A percentile compares a stretch with the other conserved stretches of the same genome.
Conservation (phyloP, 2,797 vertebrate species). For the Chaunax sp. region DNA sequence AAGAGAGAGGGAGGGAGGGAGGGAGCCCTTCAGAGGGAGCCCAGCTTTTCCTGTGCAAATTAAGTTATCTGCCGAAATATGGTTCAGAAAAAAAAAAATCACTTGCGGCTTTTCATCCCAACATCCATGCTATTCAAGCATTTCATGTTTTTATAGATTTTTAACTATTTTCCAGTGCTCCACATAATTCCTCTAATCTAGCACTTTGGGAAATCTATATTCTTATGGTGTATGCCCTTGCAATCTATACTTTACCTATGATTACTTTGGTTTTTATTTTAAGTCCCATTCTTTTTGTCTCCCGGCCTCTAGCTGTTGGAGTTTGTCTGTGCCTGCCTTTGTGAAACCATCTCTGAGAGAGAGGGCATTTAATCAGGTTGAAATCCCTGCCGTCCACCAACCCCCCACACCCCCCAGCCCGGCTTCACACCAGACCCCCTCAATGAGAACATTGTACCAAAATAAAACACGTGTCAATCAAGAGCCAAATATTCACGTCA, state of each 20-base stretch:
- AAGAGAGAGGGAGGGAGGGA: slow-evolving; percentile 55
- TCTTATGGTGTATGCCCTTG: background rate
- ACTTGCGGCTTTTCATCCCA: slow-evolving; percentile 70
- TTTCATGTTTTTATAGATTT: slow-evolving; percentile 5
- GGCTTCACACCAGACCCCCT: slow-evolving; percentile 49
- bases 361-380: slow-evolving; percentile 68
- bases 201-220: background rate
- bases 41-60: slow-evolving; percentile 86
- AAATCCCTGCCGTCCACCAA: slow-evolving; percentile 45
- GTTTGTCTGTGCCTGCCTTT: slow-evolving; percentile 51
- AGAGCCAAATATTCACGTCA: slow-evolving; percentile 54
- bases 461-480: slow-evolving; percentile 78
- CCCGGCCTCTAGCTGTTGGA: slow-evolving; percentile 32
- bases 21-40: slow-evolving; percentile 77
- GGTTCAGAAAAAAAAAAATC: slow-evolving; percentile 20
- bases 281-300: slow-evolving; percentile 31
- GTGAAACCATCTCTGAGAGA: slow-evolving; percentile 53
- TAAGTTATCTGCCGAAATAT: slow-evolving; percentile 86
- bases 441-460: slow-evolving; percentile 70
- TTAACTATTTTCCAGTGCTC: background rate
- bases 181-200: slow-evolving; percentile 5
- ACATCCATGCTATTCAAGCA: slow-evolving; percentile 38
- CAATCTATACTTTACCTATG: slow-evolving; percentile 11
- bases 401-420: slow-evolving; percentile 8
- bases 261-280: slow-evolving; percentile 40